Base-by-base conservation (phyloP, 2,888 invertebrate genomes). In the Stenolophus ochropezus region DNA sequence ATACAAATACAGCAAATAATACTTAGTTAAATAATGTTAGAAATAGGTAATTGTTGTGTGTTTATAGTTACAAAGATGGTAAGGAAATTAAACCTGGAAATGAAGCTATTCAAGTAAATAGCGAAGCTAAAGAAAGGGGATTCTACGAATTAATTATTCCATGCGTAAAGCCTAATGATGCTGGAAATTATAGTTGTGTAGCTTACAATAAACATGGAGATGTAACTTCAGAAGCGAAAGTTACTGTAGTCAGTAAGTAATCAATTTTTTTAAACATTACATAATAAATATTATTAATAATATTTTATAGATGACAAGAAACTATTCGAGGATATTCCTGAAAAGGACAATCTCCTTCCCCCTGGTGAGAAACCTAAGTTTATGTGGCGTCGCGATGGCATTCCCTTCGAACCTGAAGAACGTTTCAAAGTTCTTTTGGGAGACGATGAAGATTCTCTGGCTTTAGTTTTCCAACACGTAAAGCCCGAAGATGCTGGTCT, bases 401-500 rank as follows among this genome's bases (percentile, higher is more conserved):
- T 93, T 83, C 91, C 94, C 1, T 97, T 97, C 86, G 96, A 96
- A 88, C 96, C 97, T 0, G 96, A 97, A 86, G 97, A 97, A 87
- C 92, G 97, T 83, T 97, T 97, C 88, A 97, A 96, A 90, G 97
- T 97, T 0, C 91, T 96, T 16, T 94, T 96, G 87, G 96, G 96
- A 84, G 97, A 97, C 85, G 96, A 97, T 85, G 97, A 98, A 86
- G 98, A 98, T 88, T 96, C 96, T 0, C 90, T 98, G 85, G 97
- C 97, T 4, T 91, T 99, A 82, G 96, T 97, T 16, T 97, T 99
- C 90, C 96, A 97, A 88, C 97, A 98, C 86, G 98, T 98, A 6
- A 95, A 95, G 87, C 96, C 96, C 0, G 97, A 97, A 88, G 98
- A 99, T 88, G 97, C 97, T 3, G 99, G 99, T 0, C 91, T 98